Percentiles rank a stretch among this genome's conserved stretches.
Conservation (phyloP, 2,797 vertebrate genomes). For the Tachyglossus aculeatus region DNA sequence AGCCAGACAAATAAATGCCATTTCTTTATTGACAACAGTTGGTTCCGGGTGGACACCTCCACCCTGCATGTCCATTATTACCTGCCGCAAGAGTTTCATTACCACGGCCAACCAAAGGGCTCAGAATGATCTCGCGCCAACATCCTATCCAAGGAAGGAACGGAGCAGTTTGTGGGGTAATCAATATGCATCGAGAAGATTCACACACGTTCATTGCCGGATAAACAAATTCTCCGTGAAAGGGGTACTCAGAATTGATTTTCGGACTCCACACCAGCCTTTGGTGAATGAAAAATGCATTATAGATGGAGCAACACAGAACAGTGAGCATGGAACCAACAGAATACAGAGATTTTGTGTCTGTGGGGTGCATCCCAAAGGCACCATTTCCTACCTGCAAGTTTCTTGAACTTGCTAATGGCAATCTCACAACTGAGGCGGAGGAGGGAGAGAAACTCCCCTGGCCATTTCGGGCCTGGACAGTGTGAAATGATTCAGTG, state of each 20-base stretch:
- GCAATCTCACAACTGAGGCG: no score
- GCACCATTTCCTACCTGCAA: slow-evolving; percentile 17
- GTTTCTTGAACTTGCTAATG: slow-evolving; percentile 15
- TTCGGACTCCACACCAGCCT: slow-evolving; percentile 1
- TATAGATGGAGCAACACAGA: slow-evolving; percentile 29
- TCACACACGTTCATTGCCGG: neutral
- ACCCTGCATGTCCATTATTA: neutral
- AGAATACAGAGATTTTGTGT: neutral
- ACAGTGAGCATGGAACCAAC: slow-evolving; percentile 19
- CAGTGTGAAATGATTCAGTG: neutral
- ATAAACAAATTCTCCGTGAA: slow-evolving; percentile 28
- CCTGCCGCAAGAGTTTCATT: neutral
- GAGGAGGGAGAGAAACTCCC: no score
- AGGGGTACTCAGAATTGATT: slow-evolving; percentile 23
- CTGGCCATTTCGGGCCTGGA: neutral
- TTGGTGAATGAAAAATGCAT: slow-evolving; percentile 22
- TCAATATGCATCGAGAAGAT: neutral
- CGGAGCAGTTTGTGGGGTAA: neutral
- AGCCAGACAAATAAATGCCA: neutral
- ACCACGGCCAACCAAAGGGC: neutral
- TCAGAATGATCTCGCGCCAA: neutral
- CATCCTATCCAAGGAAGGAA: neutral
- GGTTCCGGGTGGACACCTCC: neutral
- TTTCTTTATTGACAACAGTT: neutral
- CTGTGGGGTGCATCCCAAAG: slow-evolving; percentile 13